phyloP scores from a whole-genome alignment of 2,888 invertebrate species.

The Ligdia adustata region DNA sequence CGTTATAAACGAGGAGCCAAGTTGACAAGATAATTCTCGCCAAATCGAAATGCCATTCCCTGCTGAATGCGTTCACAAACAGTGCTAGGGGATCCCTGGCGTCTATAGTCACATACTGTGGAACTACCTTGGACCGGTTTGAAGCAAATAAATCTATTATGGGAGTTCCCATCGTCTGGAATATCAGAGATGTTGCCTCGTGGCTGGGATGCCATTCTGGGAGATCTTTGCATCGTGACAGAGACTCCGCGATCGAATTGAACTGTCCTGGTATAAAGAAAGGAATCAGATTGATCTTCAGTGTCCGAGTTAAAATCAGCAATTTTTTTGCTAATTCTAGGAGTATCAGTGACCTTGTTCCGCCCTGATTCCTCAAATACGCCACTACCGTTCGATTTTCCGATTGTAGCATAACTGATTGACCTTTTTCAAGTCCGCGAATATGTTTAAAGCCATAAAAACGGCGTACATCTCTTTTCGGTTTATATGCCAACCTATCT shows the following conservation, averaged over 20 bases:
- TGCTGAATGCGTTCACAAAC: constrained; percentile 14
- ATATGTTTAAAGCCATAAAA: constrained; percentile 12
- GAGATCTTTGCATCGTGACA: constrained; percentile 25
- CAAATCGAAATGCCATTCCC: constrained; percentile 5
- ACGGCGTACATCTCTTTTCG: constrained; percentile 36
- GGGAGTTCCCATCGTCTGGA: constrained; percentile 23
- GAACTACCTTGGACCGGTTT: constrained; percentile 5
- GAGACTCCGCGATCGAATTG: constrained; percentile 35
- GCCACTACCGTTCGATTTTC: constrained; percentile 38
- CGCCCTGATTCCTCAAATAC: constrained; percentile 36
- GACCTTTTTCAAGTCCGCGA: neutral
- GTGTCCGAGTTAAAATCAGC: constrained; percentile 4
- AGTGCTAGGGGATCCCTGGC: constrained; percentile 2
- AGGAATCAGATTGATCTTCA: constrained; percentile 14
- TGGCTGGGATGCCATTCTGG: constrained; percentile 35
- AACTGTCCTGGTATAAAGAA: constrained; percentile 37
- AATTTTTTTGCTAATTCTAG: constrained; percentile 17
- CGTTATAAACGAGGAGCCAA: too few species aligned
- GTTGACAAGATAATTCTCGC: too few species aligned
- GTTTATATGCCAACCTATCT: constrained; percentile 37
- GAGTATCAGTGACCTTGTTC: constrained; percentile 17
- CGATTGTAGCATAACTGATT: constrained; percentile 31
- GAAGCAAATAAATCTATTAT: constrained; percentile 20
- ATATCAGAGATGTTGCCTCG: constrained; percentile 8
- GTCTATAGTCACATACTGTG: constrained; percentile 10